Evolutionary conservation across 2,797 vertebrate genomes (phyloP), one percentile per base, ranked within the genome.

Genomic region (Rhinella marina): DNA sequence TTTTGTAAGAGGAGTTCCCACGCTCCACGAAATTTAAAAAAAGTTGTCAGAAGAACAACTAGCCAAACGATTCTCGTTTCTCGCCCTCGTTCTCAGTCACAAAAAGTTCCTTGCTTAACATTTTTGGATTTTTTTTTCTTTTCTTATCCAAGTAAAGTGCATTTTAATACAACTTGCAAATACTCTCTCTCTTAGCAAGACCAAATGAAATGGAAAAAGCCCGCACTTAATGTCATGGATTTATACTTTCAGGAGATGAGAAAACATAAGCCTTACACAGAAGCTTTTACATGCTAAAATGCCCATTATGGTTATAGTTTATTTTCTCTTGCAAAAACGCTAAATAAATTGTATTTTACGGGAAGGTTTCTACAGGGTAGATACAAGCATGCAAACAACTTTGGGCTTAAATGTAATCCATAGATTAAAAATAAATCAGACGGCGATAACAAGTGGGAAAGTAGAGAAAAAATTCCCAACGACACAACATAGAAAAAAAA

Each of bases 181-280:
- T 82, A 82, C 32, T 48, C 59, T 48, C 72, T 62, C 78, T 68
- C 12, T 61, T 25, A 77, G 50, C 48, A 78, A 66, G 50, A 88
- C 75, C 78, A 88, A 84, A 84, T 88, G 81, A 88, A 72, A 87
- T 87, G 86, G 41, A 84, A 88, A 87, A 88, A 61, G 82, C 75
- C 68, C 32, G 23, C 83, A 84, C 81, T 88, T 84, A 88, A 83
- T 82, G 54, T 62, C 59, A 59, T 41, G 81, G 87, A 84, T 84
- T 88, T 88, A 88, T 72, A 88, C 56, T 84, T 84, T 88, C 81
- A 88, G 50, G 25, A 84, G 87, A 88, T 88, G 81, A 88, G 75
- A 84, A 88, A 88, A 84, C 81, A 59, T 84, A 88, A 88, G 82
- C 81, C 82, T 84, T 59, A 57, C 79, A 50, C 79, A 50, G 48